These are phyloP conservation scores for Pseudomyrmex dendroicus DNA, from an alignment of 1,140 invertebrate genomes.

Conservation along the genomic window DNA sequence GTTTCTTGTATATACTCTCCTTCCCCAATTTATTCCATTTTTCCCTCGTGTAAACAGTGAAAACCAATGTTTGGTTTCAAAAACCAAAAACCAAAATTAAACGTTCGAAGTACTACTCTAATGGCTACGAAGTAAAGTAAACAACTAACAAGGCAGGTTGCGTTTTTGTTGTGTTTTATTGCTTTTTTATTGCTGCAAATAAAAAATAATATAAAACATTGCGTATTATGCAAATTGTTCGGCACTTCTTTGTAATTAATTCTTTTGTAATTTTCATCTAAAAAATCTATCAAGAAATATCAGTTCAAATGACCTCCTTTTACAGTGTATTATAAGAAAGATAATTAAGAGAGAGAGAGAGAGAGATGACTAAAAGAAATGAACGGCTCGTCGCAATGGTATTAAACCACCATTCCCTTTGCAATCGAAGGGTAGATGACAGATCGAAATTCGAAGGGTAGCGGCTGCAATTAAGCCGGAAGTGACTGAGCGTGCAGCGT, in stretches of 20 bases:
- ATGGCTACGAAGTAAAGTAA: slow-evolving; percentile 11
- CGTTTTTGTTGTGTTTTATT: too few relatives aligned
- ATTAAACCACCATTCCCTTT: not conserved
- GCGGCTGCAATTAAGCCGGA: slow-evolving; percentile 77
- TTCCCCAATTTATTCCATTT: slow-evolving; percentile 29
- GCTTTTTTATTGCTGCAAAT: not conserved
- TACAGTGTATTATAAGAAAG: not conserved
- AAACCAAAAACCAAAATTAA: slow-evolving; percentile 21
- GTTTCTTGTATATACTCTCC: not conserved
- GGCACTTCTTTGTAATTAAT: not conserved
- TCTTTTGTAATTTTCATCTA: not conserved
- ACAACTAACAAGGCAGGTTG: not conserved
- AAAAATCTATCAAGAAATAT: not conserved
- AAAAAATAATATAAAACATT: not conserved
- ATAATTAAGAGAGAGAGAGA: too few relatives aligned
- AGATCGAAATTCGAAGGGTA: slow-evolving; percentile 69
- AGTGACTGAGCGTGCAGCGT: slow-evolving; percentile 60
- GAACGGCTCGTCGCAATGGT: not conserved
- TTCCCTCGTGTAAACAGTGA: slow-evolving; percentile 10
- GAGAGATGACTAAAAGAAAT: slow-evolving; percentile 19
- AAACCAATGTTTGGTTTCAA: not conserved
- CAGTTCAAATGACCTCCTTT: not conserved
- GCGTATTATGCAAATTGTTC: not conserved
- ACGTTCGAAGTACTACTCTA: slow-evolving; percentile 13
- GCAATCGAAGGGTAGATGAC: slow-evolving; percentile 55